Conservation (phyloP, 92 coral and sea anemone species). For the Blastomussa wellsi region DNA sequence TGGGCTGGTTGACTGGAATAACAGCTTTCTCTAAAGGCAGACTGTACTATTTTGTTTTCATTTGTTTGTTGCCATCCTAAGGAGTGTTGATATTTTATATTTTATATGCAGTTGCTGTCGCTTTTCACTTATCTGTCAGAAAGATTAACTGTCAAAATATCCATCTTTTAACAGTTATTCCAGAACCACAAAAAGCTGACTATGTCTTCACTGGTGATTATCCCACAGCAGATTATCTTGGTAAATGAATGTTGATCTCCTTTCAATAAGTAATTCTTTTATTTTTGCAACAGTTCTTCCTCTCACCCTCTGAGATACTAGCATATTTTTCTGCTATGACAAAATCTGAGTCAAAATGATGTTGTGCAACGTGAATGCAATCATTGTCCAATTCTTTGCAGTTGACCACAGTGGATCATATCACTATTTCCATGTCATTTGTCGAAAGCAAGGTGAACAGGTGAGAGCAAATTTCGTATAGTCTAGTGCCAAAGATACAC, state of each 20-base stretch:
- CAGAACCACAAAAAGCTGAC: constrained; percentile 50
- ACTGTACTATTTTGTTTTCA: too few species aligned
- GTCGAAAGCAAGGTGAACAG: constrained; percentile 94
- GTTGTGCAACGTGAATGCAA: too few species aligned
- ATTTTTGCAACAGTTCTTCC: too few species aligned
- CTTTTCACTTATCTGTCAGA: too few species aligned
- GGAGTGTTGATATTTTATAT: neutral
- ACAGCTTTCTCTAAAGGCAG: too few species aligned
- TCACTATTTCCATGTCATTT: constrained; percentile 85
- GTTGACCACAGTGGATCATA: constrained; percentile 81
- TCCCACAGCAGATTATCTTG: constrained; percentile 74
- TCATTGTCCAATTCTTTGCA: constrained; percentile 11
- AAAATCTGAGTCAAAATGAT: too few species aligned
- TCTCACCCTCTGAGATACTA: too few species aligned
- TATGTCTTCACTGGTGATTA: constrained; percentile 65
- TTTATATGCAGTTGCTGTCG: too few species aligned
- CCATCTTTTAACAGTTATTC: neutral
- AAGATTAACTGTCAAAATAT: neutral
- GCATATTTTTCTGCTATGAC: too few species aligned
- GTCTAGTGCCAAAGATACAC: neutral
- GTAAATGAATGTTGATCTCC: constrained; percentile 31
- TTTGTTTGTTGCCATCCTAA: too few species aligned
- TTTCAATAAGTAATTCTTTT: too few species aligned
- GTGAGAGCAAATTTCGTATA: constrained; percentile 56
- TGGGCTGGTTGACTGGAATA: too few species aligned